Conservation (phyloP, 1,140 invertebrate species). For the Pectinophora gossypiella region DNA sequence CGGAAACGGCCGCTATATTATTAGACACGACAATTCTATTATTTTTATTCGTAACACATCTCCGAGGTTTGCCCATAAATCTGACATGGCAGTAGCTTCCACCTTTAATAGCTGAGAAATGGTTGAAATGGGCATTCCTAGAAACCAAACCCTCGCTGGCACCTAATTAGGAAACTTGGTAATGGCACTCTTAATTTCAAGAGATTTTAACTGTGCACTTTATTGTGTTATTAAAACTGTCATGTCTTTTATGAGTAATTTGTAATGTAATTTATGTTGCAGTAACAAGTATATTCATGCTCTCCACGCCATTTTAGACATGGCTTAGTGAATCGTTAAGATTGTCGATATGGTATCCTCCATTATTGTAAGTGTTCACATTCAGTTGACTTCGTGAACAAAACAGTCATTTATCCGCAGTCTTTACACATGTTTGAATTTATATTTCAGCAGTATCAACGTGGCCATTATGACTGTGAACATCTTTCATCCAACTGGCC, state of each 20-base stretch:
- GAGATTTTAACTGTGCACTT: conserved; percentile 16
- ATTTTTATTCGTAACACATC: conserved; percentile 72
- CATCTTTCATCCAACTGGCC: conserved; percentile 44
- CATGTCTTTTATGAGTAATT: conserved; percentile 2
- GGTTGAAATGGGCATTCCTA: conserved; percentile 48
- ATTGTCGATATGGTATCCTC: no score
- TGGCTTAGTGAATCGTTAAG: neutral
- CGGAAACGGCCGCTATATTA: conserved; percentile 70
- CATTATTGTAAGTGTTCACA: neutral
- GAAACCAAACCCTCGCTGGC: conserved; percentile 40
- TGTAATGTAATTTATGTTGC: neutral
- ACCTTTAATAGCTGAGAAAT: conserved; percentile 38
- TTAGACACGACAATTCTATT: conserved; percentile 73
- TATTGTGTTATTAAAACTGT: conserved; percentile 12
- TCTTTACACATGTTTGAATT: conserved; percentile 32
- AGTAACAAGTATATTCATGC: neutral
- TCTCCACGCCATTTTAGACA: neutral
- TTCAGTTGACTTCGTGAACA: neutral
- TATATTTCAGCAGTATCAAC: conserved; percentile 34
- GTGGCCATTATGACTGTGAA: conserved; percentile 42
- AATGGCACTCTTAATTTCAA: conserved; percentile 30
- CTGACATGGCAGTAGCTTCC: conserved; percentile 41
- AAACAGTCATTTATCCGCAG: neutral
- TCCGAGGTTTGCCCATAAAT: conserved; percentile 65
- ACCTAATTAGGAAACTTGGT: conserved; percentile 45